Evolutionary conservation across 2,797 vertebrate genomes (phyloP).

Genomic region (Anabas testudineus): DNA sequence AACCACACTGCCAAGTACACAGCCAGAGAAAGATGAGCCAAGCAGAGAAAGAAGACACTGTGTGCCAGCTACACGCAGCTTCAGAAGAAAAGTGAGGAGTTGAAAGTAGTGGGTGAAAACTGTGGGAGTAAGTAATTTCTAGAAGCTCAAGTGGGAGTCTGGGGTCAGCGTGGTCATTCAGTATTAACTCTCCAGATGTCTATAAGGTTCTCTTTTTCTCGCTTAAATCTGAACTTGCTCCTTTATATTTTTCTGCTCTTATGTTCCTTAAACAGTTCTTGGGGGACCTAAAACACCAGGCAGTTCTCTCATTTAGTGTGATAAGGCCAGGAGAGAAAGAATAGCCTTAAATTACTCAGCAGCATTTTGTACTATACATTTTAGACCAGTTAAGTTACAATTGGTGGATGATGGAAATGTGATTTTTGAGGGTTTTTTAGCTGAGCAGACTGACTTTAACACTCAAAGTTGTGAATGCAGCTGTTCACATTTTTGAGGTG

Average conservation of each 20-base stretch:
- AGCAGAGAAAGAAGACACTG: constrained; percentile 32
- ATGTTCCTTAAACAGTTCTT: constrained; percentile 26
- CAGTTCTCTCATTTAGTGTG: constrained; percentile 44
- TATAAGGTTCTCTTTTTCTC: constrained; percentile 25
- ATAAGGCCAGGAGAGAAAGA: constrained; percentile 60
- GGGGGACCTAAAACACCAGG: constrained; percentile 49
- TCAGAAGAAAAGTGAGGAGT: constrained; percentile 52
- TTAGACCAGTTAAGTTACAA: constrained; percentile 38
- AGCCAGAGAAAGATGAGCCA: constrained; percentile 49
- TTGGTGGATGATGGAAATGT: constrained; percentile 11
- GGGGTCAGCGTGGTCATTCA: constrained; percentile 23
- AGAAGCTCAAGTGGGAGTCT: constrained; percentile 39
- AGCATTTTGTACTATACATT: constrained; percentile 37
- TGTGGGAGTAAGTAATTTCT: constrained; percentile 43
- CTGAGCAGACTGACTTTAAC: neutral
- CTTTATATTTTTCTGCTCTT: constrained; percentile 25
- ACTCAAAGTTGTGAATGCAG: constrained; percentile 10
- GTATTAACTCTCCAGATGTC: constrained; percentile 45
- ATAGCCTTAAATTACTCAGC: constrained; percentile 64
- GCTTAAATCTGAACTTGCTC: constrained; percentile 26
- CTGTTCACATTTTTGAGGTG: neutral
- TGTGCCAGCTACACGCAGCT: constrained; percentile 45
- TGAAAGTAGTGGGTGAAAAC: constrained; percentile 43
- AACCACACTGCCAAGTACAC: constrained; percentile 41
- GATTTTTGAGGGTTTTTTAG: constrained; percentile 14